Conservation (phyloP, 2,797 vertebrate genomes). For the Leptodactylus fallax region DNA sequence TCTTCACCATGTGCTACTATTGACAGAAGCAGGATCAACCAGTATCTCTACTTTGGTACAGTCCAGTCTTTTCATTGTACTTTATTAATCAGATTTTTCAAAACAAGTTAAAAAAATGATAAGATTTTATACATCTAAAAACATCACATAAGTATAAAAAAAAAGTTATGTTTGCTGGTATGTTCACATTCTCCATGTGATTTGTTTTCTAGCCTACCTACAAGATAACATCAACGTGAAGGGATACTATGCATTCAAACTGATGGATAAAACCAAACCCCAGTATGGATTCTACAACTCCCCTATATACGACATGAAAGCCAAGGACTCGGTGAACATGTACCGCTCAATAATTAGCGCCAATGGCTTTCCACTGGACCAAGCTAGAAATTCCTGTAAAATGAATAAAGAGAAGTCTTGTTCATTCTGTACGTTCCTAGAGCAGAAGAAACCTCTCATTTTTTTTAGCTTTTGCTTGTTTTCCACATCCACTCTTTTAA, state of each 20-base stretch:
- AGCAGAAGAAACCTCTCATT: conserved; percentile 82
- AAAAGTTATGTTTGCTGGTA: too few relatives aligned
- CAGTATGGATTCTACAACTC: conserved; percentile 90
- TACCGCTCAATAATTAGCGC: conserved; percentile 83
- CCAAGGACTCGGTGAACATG: conserved; percentile 83
- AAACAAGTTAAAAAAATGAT: too few relatives aligned
- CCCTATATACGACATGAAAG: conserved; percentile 77
- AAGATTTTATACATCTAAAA: too few relatives aligned
- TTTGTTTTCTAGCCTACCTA: conserved; percentile 77
- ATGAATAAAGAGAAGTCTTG: conserved; percentile 69
- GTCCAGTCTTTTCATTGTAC: too few relatives aligned
- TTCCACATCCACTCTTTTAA: conserved; percentile 77
- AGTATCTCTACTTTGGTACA: too few relatives aligned
- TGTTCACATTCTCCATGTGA: too few relatives aligned
- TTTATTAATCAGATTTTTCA: too few relatives aligned
- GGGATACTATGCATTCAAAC: conserved; percentile 91
- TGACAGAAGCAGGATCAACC: too few relatives aligned
- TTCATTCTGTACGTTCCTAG: conserved; percentile 75
- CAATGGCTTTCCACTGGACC: conserved; percentile 78
- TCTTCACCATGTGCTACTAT: too few relatives aligned
- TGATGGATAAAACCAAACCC: conserved; percentile 85
- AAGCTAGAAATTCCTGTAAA: conserved; percentile 68
- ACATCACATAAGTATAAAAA: too few relatives aligned
- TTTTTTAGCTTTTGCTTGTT: conserved; percentile 86
- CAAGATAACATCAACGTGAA: conserved; percentile 87